phyloP scores from a whole-genome alignment of 2,797 vertebrate genomes.

The Hemibagrus guttatus region DNA sequence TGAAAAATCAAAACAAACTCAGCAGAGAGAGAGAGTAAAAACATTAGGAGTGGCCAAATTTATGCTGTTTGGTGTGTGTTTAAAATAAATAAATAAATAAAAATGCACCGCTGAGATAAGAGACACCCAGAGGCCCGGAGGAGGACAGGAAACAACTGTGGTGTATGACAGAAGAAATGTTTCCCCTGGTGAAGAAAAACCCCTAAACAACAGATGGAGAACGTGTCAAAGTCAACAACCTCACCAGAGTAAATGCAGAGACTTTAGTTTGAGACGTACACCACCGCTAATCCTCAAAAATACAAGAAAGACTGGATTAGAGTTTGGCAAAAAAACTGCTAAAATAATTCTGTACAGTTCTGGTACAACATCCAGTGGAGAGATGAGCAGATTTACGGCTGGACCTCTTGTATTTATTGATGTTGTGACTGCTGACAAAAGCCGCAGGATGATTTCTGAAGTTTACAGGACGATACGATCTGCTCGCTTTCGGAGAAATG shows the following conservation, averaged over 20 bases:
- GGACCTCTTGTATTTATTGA: not conserved
- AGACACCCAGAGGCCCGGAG: not conserved
- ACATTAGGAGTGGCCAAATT: slow-evolving; percentile 49
- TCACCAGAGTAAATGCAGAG: not conserved
- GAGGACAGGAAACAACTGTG: not conserved
- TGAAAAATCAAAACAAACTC: not conserved
- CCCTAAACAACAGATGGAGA: not conserved
- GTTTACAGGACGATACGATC: not conserved
- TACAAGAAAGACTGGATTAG: not conserved
- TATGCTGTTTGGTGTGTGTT: slow-evolving; percentile 15
- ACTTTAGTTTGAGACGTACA: not conserved
- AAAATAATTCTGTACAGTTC: not conserved
- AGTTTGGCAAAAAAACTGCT: not conserved
- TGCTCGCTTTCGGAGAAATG: not conserved
- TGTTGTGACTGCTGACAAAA: not conserved
- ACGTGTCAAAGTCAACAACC: not conserved
- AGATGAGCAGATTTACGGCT: not conserved
- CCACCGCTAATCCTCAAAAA: not conserved
- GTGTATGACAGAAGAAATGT: not conserved
- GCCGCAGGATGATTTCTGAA: not conserved
- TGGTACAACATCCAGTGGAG: not conserved
- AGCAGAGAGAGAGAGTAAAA: slow-evolving; percentile 31
- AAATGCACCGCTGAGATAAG: not conserved
- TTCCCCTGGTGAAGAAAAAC: not conserved
- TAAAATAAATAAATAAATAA: not conserved